phyloP scores from a whole-genome alignment of 2,113 vertebrate species.

The Limnothrissa miodon region DNA sequence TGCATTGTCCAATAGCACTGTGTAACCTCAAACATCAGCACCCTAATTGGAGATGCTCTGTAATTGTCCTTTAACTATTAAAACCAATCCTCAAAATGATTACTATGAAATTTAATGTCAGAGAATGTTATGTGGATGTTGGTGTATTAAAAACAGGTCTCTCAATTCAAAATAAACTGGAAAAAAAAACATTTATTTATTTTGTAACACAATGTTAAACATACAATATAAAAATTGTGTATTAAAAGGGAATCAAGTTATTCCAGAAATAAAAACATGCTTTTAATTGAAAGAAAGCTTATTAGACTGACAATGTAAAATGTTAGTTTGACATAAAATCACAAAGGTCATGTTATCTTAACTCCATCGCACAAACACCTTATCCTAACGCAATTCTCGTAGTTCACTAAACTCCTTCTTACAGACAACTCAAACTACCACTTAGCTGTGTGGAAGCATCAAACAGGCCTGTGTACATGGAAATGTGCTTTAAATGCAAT shows the following conservation, averaged over 20 bases:
- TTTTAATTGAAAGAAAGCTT: background rate
- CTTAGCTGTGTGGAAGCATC: background rate
- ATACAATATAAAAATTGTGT: slow-evolving; percentile 11
- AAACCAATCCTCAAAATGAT: background rate
- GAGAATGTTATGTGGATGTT: no score
- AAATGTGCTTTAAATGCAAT: background rate
- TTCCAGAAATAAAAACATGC: background rate
- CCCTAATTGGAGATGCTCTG: no score
- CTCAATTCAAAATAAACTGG: background rate
- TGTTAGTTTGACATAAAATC: background rate
- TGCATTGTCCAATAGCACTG: no score
- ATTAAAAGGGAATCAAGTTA: background rate
- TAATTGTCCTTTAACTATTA: no score
- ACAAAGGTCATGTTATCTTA: background rate
- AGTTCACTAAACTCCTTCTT: background rate
- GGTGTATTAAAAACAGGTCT: background rate
- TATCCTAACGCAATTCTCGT: background rate
- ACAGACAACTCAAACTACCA: background rate
- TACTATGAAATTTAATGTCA: background rate
- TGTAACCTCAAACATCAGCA: no score
- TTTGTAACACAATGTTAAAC: slow-evolving; percentile 8
- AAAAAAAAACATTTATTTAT: background rate
- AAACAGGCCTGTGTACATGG: background rate
- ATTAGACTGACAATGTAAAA: background rate
- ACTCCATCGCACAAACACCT: background rate